A percentile compares a stretch with the other conserved stretches of the same genome.
Evolutionary conservation across 2,888 invertebrate species (phyloP).

Genomic region (Agriopis marginaria): DNA sequence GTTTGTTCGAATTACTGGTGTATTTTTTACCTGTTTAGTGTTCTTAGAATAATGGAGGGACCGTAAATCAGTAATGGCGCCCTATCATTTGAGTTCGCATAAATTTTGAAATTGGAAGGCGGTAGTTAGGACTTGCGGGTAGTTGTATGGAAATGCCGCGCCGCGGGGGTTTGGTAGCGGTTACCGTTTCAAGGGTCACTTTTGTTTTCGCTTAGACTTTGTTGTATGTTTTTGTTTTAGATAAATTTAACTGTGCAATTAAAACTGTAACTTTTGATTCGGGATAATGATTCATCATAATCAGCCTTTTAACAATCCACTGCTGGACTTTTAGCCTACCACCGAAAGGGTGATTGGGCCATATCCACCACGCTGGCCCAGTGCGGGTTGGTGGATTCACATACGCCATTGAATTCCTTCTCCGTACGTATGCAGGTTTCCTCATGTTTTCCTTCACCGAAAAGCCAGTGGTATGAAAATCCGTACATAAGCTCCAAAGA

Average conservation of each 20-base stretch:
- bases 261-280: background rate
- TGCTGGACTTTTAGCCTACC: too few relatives aligned
- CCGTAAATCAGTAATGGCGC: conserved; percentile 82
- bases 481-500: too few relatives aligned
- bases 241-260: background rate
- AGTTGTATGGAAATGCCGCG: conserved; percentile 55
- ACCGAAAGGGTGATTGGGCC: too few relatives aligned
- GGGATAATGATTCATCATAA: too few relatives aligned
- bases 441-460: too few relatives aligned
- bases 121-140: conserved; percentile 63
- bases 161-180: conserved; percentile 62
- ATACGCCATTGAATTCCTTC: too few relatives aligned
- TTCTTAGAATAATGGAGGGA: conserved; percentile 74
- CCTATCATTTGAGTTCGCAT: conserved; percentile 82
- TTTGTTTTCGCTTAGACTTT: conserved; percentile 36
- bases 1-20: conserved; percentile 61
- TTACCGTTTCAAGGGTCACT: conserved; percentile 41
- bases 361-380: too few relatives aligned
- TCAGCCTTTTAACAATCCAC: too few relatives aligned
- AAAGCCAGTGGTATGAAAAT: too few relatives aligned
- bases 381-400: too few relatives aligned
- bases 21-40: conserved; percentile 71
- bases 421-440: too few relatives aligned
- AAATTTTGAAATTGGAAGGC: conserved; percentile 63
- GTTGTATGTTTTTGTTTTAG: conserved; percentile 21